Percentiles rank a stretch among this genome's conserved stretches.
phyloP scores from a whole-genome alignment of 2,888 invertebrate species.

The Sphaerophoria taeniata region DNA sequence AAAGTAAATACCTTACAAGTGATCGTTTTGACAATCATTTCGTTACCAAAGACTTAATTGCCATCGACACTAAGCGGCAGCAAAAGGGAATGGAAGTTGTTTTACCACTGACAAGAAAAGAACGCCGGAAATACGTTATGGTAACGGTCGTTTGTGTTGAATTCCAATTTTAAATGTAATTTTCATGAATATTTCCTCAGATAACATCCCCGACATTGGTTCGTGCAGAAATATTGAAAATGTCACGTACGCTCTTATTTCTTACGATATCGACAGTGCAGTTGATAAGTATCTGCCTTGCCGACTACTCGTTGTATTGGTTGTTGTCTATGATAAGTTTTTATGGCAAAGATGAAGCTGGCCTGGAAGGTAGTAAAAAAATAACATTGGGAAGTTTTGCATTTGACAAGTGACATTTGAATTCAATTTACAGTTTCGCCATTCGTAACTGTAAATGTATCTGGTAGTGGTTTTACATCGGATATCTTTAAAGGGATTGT shows the following conservation, averaged over 20 bases:
- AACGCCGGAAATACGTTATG: conserved; percentile 86
- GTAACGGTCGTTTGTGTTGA: conserved; percentile 80
- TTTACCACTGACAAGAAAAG: conserved; percentile 87
- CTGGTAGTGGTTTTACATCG: conserved; percentile 87
- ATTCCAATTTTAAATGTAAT: background rate
- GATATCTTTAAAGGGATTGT: conserved; percentile 86
- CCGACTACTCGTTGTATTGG: conserved; percentile 92
- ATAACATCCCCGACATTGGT: conserved; percentile 78
- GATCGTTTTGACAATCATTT: conserved; percentile 89
- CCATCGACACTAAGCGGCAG: conserved; percentile 86
- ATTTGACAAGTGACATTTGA: background rate
- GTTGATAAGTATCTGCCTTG: conserved; percentile 88
- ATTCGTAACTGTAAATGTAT: conserved; percentile 85
- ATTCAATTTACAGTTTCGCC: conserved; percentile 81
- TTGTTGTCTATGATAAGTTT: conserved; percentile 85
- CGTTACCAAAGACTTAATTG: conserved; percentile 86
- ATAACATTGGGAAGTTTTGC: conserved; percentile 3
- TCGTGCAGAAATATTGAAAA: conserved; percentile 76
- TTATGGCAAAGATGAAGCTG: conserved; percentile 83
- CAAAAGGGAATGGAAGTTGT: conserved; percentile 86
- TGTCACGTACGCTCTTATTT: conserved; percentile 83
- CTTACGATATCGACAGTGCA: conserved; percentile 88
- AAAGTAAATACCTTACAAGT: conserved; percentile 87
- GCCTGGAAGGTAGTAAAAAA: conserved; percentile 80
- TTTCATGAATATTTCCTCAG: conserved; percentile 73